Conservation (phyloP, 2,888 invertebrate species). For the Aelia acuminata region DNA sequence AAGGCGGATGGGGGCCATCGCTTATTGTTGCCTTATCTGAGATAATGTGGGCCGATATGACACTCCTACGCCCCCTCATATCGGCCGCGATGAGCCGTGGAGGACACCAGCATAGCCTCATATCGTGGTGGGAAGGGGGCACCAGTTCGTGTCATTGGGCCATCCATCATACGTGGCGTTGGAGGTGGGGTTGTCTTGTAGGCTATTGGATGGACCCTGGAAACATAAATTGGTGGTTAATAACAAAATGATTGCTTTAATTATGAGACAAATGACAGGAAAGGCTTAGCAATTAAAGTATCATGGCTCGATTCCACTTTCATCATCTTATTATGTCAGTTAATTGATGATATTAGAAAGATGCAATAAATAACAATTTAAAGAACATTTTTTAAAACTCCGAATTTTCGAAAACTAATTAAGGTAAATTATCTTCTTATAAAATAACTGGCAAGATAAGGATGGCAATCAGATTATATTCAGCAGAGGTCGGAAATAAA, state of each 20-base stretch:
- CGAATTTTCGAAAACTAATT: no score
- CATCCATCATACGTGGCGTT: neutral
- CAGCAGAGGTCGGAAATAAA: no score
- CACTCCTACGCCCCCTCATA: neutral
- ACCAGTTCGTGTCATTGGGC: neutral
- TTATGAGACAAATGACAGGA: neutral
- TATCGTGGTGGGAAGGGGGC: neutral
- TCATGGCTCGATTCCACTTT: neutral
- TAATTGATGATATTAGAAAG: neutral
- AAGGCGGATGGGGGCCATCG: constrained; percentile 27
- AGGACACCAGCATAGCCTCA: neutral
- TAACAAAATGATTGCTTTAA: neutral
- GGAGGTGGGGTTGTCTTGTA: neutral
- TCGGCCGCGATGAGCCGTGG: constrained; percentile 37
- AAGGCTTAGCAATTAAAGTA: neutral
- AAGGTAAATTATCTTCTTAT: no score
- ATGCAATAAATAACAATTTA: neutral
- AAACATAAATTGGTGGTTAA: neutral
- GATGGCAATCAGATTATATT: no score
- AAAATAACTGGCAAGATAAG: no score
- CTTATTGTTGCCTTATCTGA: constrained; percentile 47
- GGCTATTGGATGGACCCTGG: neutral
- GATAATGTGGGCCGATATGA: constrained; percentile 34
- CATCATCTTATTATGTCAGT: neutral
- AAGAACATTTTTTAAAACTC: no score